Base-by-base conservation (phyloP, 2,888 invertebrate genomes). In the Elaeidobius kamerunicus region DNA sequence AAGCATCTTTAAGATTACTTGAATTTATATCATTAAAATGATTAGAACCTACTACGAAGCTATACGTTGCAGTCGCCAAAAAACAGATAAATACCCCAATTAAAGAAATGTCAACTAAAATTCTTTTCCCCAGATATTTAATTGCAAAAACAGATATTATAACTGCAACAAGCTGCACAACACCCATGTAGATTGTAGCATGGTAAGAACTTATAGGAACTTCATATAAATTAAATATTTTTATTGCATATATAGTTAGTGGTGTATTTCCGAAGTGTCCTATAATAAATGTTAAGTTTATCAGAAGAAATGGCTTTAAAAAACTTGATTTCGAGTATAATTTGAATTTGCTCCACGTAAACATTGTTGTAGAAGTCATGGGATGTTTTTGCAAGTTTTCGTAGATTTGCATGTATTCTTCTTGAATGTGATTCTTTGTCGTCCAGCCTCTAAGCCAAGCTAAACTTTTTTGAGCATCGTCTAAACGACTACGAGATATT, bases 371-470 rank as follows among this genome's bases (percentile, higher is more conserved):
- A 18, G 12, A 12, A 9, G 34, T 32, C 60, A 60, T 15, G 53
- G 62, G 35, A 39, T 59, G 44, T 56, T 64, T 59, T 12, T 57
- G 57, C 20, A 65, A 43, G 27, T 60, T 49, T 35, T 56, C 48
- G 28, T 62, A 64, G 19, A 84, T 74, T 27, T 77, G 75, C 38
- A 71, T 70, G 17, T 81, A 75, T 64, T 86, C 85, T 1, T 70
- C 63, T 63, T 83, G 80, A 0, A 89, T 81, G 17, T 76, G 76
- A 2, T 75, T 68, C 14, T 83, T 72, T 0, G 75, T 75, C 0
- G 83, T 83, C 88, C 88, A 89, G 1, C 89, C 89, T 18, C 89
- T 78, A 1, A 90, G 71, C 88, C 88, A 89, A 62, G 85, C 83
- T 14, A 89, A 73, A 20, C 82, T 78, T 67, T 80, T 76, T 58